These are phyloP conservation scores for Saturnia pavonia DNA, from an alignment of 2,888 invertebrate species.

Conservation along the genomic window DNA sequence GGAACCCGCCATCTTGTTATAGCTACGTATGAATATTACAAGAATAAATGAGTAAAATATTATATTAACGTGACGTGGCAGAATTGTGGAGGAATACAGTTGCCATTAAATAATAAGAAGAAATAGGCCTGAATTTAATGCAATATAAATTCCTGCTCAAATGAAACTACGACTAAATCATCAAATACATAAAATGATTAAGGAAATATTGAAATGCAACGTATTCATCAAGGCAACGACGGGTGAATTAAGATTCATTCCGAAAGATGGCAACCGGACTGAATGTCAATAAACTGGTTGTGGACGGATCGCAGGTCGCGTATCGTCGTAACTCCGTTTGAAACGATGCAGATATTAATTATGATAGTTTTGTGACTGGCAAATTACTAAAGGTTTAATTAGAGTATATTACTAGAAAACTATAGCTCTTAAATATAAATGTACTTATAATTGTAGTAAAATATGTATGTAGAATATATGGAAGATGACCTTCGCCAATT, in stretches of 20 bases:
- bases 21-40: too few relatives aligned
- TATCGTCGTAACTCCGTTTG: conserved; percentile 47
- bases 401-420: background rate
- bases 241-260: conserved; percentile 61
- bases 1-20: too few relatives aligned
- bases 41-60: too few relatives aligned
- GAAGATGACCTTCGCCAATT: background rate
- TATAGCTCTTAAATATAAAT: too few relatives aligned
- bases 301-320: conserved; percentile 36
- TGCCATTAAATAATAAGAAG: too few relatives aligned
- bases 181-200: conserved; percentile 39
- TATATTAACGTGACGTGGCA: too few relatives aligned
- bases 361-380: background rate
- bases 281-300: conserved; percentile 64
- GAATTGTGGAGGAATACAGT: too few relatives aligned
- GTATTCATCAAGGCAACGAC: conserved; percentile 35
- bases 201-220: conserved; percentile 39
- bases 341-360: conserved; percentile 33
- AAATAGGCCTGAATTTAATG: too few relatives aligned
- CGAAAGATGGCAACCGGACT: conserved; percentile 42
- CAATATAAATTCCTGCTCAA: background rate
- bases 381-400: too few relatives aligned
- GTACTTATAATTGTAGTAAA: too few relatives aligned
- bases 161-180: conserved; percentile 28
- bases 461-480: background rate